Evolutionary conservation across 1,140 invertebrate species (phyloP).

Genomic region (Rhizoglyphus robini): DNA sequence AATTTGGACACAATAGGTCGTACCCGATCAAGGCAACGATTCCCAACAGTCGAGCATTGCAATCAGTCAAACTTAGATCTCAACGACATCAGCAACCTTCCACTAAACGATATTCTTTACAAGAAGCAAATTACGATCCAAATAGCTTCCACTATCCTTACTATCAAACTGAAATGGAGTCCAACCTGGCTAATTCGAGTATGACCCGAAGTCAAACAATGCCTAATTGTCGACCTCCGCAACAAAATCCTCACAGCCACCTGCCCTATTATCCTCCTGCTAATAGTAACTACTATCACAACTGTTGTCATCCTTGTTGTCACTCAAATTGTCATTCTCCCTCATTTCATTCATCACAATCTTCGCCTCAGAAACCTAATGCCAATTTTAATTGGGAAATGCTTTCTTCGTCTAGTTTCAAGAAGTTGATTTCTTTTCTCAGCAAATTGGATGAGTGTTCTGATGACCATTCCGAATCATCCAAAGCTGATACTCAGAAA

Average conservation of each 20-base stretch:
- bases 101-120: constrained; percentile 16
- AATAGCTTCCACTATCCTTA: neutral
- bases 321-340: constrained; percentile 5
- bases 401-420: constrained; percentile 8
- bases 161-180: neutral
- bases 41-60: neutral
- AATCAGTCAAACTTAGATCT: neutral
- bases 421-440: constrained; percentile 3
- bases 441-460: constrained; percentile 6
- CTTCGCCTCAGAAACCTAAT: neutral
- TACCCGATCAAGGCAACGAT: neutral
- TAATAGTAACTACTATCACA: neutral
- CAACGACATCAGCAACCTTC: neutral
- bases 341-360: neutral
- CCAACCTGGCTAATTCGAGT: neutral
- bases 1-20: neutral
- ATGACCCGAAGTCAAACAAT: constrained; percentile 21
- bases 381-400: constrained; percentile 9
- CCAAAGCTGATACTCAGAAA: neutral
- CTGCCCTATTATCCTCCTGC: neutral
- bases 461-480: neutral
- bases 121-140: neutral
- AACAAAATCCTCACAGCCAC: neutral
- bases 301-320: constrained; percentile 12
- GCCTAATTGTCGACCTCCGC: constrained; percentile 18